Evolutionary conservation across 2,113 vertebrate genomes (phyloP).

Genomic region (Larimichthys crocea): DNA sequence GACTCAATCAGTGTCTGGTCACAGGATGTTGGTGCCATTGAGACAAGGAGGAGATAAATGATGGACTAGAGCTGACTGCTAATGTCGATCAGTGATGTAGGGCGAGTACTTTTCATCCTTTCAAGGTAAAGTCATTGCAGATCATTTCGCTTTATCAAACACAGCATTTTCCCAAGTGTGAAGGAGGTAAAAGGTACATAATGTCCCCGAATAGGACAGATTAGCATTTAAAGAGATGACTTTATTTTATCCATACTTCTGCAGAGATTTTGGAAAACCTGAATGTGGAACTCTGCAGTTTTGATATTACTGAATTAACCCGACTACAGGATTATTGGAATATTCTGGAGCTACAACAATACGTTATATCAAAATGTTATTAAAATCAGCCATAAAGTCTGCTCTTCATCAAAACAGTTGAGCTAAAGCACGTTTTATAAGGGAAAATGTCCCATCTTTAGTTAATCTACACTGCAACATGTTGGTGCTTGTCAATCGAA

Average conservation of each 20-base stretch:
- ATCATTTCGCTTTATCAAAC: background rate
- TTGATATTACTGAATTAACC: background rate
- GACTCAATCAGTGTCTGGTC: background rate
- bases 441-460: too few relatives aligned
- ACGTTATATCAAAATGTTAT: background rate
- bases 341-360: background rate
- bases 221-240: background rate
- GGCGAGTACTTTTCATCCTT: too few relatives aligned
- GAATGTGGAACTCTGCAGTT: background rate
- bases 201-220: background rate
- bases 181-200: background rate
- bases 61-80: background rate
- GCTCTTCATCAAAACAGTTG: background rate
- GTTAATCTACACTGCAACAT: background rate
- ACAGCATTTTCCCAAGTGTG: background rate
- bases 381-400: background rate
- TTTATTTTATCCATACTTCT: background rate
- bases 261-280: background rate
- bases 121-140: background rate
- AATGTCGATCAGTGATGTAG: background rate
- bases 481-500: background rate
- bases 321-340: background rate
- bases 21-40: background rate
- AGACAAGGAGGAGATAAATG: background rate
- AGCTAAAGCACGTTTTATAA: too few relatives aligned